These are phyloP conservation scores for Oryctolagus cuniculus DNA, from an alignment of 2,113 vertebrate species.

Conservation along the genomic window DNA sequence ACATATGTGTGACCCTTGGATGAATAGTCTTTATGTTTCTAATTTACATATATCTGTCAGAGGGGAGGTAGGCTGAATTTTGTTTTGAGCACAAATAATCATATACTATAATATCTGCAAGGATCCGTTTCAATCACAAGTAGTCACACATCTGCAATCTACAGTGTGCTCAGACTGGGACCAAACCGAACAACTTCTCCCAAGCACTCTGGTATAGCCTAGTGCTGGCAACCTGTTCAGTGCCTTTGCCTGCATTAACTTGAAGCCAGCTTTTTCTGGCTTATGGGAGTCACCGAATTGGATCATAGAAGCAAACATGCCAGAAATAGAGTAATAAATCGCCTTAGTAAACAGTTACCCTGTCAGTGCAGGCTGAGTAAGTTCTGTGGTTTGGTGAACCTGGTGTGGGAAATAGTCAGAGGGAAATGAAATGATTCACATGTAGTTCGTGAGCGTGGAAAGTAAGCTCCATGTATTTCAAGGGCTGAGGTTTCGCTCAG, in stretches of 20 bases:
- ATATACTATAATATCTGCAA: constrained; percentile 28
- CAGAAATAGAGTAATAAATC: constrained; percentile 35
- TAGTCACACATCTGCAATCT: background rate
- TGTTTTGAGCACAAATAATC: constrained; percentile 9
- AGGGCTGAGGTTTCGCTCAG: background rate
- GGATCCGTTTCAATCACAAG: background rate
- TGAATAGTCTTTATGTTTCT: background rate
- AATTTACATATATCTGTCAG: background rate
- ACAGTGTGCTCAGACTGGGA: background rate
- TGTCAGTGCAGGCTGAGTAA: constrained; percentile 21
- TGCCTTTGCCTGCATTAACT: background rate
- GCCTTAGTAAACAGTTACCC: constrained; percentile 33
- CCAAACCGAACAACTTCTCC: background rate
- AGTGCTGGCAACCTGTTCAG: background rate
- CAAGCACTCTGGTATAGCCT: background rate
- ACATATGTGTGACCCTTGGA: background rate
- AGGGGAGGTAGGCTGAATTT: background rate
- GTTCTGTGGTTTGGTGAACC: constrained; percentile 49
- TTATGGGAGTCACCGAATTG: background rate
- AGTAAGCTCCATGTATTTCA: background rate
- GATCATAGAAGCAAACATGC: constrained; percentile 52
- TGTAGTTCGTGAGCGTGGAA: constrained; percentile 5
- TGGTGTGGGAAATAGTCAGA: constrained; percentile 29
- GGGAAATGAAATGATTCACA: constrained; percentile 51
- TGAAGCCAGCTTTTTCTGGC: constrained; percentile 47